Conservation (phyloP, 2,888 invertebrate species). For the Brenthis daphne region DNA sequence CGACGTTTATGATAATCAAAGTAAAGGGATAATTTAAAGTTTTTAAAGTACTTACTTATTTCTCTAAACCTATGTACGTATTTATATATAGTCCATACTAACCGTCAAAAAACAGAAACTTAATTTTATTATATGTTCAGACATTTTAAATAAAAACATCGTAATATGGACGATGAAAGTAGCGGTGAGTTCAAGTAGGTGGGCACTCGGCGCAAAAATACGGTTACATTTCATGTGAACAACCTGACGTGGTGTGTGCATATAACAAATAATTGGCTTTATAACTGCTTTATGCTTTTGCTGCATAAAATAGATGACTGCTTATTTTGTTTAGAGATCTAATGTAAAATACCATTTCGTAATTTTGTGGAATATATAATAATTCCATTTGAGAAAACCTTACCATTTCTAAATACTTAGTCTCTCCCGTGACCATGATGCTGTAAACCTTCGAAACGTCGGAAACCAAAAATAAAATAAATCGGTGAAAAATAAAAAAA, state of each 20-base stretch:
- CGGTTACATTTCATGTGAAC: constrained; percentile 40
- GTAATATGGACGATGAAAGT: constrained; percentile 36
- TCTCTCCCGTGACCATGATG: no score
- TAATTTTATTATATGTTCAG: neutral
- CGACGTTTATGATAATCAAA: no score
- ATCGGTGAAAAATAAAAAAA: no score
- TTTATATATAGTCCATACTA: neutral
- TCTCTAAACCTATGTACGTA: no score
- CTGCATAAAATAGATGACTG: constrained; percentile 1
- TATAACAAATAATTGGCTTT: constrained; percentile 34
- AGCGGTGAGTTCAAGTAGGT: constrained; percentile 41
- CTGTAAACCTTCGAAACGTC: no score
- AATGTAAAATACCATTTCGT: neutral
- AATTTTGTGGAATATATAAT: no score
- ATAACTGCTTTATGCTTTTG: constrained; percentile 8
- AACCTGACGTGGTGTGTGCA: constrained; percentile 28
- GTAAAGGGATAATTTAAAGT: no score
- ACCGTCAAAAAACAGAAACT: neutral
- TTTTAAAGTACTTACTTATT: no score
- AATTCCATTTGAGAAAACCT: no score
- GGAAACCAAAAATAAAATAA: no score
- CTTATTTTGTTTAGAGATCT: constrained; percentile 1
- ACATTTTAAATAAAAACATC: constrained; percentile 13
- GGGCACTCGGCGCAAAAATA: constrained; percentile 42
- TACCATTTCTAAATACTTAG: no score